Base-by-base conservation (phyloP, 2,113 vertebrate genomes). In the Triplophysa siluroides region DNA sequence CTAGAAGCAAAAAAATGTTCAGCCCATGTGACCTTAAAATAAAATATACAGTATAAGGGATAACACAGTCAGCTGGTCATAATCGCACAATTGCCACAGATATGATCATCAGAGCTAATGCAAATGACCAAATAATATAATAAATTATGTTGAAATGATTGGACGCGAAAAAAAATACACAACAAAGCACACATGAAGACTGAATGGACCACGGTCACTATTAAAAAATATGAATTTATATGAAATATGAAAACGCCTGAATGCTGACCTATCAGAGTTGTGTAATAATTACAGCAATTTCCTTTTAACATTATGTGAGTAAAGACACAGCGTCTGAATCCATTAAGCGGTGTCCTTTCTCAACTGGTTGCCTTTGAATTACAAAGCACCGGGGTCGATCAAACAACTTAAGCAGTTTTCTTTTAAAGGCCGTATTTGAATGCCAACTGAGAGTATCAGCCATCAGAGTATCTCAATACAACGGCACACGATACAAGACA, bases 361-460 rank as follows among this genome's bases (percentile, higher is more conserved):
- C 69, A 72, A 52, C 13, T 4, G 3, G 26, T 47, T 38, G 50
- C 26, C 52, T 72, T 41, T 72, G 21, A 38, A 72, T 72, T 8
- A 72, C 69, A 33, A 72, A 72, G 52, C 69, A 72, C 52, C 69
- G 38, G 52, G 69, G 52, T 56, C 29, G 6, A 58, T 9, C 69
- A 72, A 58, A 72, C 52, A 72, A 58, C 69, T 41, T 29, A 54
- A 71, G 47, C 47, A 29, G 12, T 71, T 58, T 58, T 72, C 69
- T 72, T 72, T 72, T 14, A 56, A 72, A 72, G 52, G 26, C 52
- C 56, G 69, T 72, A 16, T 58, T 72, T 72, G 54, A 72, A 72
- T 21, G 52, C 26, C 69, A 71, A 56, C 52, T 21, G 50, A 71
- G 69, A 71, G n/a, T n/a, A n/a, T n/a, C 26, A 56, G 47, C 52